phyloP scores from a whole-genome alignment of 2,113 vertebrate species.

The Procapra przewalskii region DNA sequence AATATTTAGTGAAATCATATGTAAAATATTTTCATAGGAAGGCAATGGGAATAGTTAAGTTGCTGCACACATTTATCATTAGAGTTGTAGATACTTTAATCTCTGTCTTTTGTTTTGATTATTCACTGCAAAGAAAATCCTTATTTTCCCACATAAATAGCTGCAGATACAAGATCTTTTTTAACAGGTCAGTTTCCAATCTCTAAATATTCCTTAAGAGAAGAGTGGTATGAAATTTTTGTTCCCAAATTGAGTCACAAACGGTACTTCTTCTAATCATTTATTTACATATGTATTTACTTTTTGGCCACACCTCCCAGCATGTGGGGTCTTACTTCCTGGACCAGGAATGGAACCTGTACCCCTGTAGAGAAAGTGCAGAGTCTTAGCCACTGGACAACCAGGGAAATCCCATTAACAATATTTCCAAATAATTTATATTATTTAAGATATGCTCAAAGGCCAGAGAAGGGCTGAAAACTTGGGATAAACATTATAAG shows the following conservation, averaged over 20 bases:
- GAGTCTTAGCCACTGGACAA: not conserved
- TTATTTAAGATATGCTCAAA: not conserved
- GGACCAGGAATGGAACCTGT: not conserved
- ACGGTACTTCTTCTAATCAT: not conserved
- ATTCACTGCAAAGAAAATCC: not conserved
- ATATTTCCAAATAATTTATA: not conserved
- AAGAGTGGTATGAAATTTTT: not conserved
- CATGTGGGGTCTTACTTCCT: not conserved
- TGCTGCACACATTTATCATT: not conserved
- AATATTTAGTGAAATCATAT: not conserved
- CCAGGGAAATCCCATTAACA: not conserved
- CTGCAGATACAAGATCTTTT: not conserved
- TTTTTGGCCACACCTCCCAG: not conserved
- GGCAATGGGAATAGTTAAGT: not conserved
- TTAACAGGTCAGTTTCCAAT: not conserved
- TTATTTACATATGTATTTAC: not conserved
- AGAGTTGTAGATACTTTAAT: not conserved
- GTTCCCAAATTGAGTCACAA: not conserved
- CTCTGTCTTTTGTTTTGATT: conserved; percentile 9
- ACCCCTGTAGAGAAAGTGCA: not conserved
- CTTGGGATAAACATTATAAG: not conserved
- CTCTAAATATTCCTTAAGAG: not conserved
- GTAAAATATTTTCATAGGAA: not conserved
- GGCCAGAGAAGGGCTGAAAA: not conserved
- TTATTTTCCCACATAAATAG: not conserved